Evolutionary conservation across 2,888 invertebrate species (phyloP), one percentile per base, ranked within the genome.

Genomic region (Ferrisia virgata): DNA sequence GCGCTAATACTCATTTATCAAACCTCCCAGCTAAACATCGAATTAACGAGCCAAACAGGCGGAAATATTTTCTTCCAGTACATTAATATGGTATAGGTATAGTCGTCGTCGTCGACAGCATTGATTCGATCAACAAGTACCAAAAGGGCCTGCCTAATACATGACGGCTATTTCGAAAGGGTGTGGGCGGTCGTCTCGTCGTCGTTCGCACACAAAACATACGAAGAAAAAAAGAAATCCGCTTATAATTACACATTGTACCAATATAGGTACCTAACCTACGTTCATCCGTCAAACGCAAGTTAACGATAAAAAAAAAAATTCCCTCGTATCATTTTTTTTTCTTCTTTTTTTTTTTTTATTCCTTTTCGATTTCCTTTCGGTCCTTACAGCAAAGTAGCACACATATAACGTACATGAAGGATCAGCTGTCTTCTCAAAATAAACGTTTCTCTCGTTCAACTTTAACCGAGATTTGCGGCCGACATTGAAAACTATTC

Each of bases 81-180:
- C 72, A 72, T 72, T 72, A 72, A 72, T 72, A 64, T 18, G 1
- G 43, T 13, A 47, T 47, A 47, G 18, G 47, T 47, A n/a, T n/a
- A n/a, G n/a, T n/a, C n/a, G n/a, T n/a, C n/a, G n/a, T n/a, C n/a
- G n/a, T n/a, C 53, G 53, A n/a, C 4, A n/a, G 33, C 72, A 72
- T 72, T 72, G 72, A 72, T 72, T 72, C 72, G 72, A 72, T 72
- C 72, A 72, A 72, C 72, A 72, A 72, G 72, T 72, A 31, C 58
- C 5, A 72, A 33, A 72, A 72, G 72, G 33, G 15, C 58, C 5
- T 25, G 11, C 1, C 28, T n/a, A 53, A 25, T 8, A 47, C 47
- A 47, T 18, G 43, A 47, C 47, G 5, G 18, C n/a, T n/a, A 47
- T 3, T 15, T 15, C 11, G 6, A 47, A 47, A 47, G 47, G 47